These are phyloP conservation scores for Meghimatium bilineatum DNA, from an alignment of 2,888 invertebrate species.

Conservation along the genomic window DNA sequence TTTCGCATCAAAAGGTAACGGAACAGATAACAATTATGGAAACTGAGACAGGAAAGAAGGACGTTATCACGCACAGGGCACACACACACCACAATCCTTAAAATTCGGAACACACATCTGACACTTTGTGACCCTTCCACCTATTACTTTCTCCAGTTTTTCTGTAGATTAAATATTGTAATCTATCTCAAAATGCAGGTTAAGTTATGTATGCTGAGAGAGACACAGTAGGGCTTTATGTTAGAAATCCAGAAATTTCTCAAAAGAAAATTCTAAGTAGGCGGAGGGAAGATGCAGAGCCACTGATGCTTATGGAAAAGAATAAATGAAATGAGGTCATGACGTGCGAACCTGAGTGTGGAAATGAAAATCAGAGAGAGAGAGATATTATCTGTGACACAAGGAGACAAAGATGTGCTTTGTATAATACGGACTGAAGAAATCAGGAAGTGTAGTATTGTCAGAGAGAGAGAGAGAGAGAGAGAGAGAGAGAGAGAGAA, in stretches of 20 bases:
- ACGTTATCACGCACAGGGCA: background rate
- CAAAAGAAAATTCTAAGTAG: background rate
- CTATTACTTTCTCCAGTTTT: background rate
- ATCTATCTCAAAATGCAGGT: background rate
- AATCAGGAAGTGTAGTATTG: background rate
- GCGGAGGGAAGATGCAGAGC: background rate
- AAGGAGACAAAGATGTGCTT: background rate
- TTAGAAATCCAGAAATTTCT: background rate
- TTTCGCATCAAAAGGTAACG: background rate
- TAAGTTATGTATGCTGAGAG: background rate
- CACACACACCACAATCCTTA: background rate
- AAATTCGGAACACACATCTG: background rate
- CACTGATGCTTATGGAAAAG: background rate
- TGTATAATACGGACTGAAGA: background rate
- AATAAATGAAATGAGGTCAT: background rate
- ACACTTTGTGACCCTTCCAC: background rate
- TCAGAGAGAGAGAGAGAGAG: background rate
- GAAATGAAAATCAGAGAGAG: background rate
- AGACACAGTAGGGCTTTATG: background rate
- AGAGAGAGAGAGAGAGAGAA: background rate
- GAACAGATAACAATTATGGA: background rate
- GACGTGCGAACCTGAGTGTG: background rate
- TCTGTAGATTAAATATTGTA: background rate
- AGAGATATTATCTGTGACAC: slow-evolving; percentile 9
- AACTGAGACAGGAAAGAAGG: background rate